Evolutionary conservation across 2,797 vertebrate species (phyloP), one percentile per base, ranked within the genome.

Genomic region (Meriones psammophilus): DNA sequence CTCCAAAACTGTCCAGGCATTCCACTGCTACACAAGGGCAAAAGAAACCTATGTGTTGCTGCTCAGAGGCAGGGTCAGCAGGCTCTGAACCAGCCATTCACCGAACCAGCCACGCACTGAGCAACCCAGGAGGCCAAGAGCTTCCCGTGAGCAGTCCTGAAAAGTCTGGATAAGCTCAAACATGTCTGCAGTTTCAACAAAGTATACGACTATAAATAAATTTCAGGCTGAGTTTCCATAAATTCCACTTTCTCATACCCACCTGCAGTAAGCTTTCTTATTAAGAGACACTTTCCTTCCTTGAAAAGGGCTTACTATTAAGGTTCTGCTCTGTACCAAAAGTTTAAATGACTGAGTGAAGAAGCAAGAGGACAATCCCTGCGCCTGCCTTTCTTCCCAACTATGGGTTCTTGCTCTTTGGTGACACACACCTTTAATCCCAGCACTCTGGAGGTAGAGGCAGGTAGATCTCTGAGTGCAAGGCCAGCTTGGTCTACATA

Each of bases 141-240:
- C 60, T 90, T 88, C 60, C 71, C 68, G 17, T 39, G 42, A 88
- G 69, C 50, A 86, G 86, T 76, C 85, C 26, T 42, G 12, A 33
- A 56, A 74, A 33, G 1, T 54, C 71, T 93, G 77, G 88, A 56
- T 95, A 96, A 73, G 39, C 89, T 97, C 80, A 84, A 30, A 88
- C 3, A n/a, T 58, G 26, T 79, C 77, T 91, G 17, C 30, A 74
- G 39, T 73, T 93, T 96, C 73, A 94, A 92, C n/a, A 81, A 78
- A 96, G 36, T 26, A 88, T 66, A 88, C 30, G 54, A 90, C 62
- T 79, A 64, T 79, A 93, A 56, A 87, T 89, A 90, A 85, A 78
- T 77, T 85, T 62, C 26, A 79, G 50, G 12, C 42, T 42, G 71
- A 26, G 10, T 88, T 96, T 84, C 90, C 77, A 76, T 83, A 88